Evolutionary conservation across 1,140 invertebrate genomes (phyloP), one percentile per base, ranked within the genome.

Genomic region (Mesaphorura yosii): DNA sequence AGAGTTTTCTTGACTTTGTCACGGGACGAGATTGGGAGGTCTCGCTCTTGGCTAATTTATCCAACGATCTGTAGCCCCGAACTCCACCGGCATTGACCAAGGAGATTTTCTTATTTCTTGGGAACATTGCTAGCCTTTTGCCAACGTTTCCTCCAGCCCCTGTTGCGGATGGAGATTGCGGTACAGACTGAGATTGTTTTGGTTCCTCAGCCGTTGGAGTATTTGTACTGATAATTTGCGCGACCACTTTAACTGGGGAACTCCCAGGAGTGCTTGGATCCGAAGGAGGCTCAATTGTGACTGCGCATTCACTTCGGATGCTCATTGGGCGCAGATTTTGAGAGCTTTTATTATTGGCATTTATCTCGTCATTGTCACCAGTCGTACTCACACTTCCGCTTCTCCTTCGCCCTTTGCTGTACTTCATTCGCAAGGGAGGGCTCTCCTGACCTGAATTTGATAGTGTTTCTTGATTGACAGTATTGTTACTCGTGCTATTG

Each of bases 21-120:
- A 55, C 48, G 14, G 20, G 19, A 29, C 46, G 41, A 46, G 40
- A 37, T 14, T 44, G 27, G 31, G 25, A 7, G 23, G 25, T 3
- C 6, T 41, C 37, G 22, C 44, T 10, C 22, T 40, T 37, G 25
- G 60, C 53, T 19, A 65, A 54, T 38, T 57, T 20, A 44, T 65
- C 64, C 1, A 65, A 44, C 4, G 60, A 63, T 45, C 55, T 49
- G 2, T 55, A 63, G 39, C 64, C 64, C 40, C 60, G 27, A 12
- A 63, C 49, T 34, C 25, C 5, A n/a, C 44, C 1, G 40, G 38
- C 15, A 48, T 44, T 29, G 44, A 20, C 26, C 2, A 59, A 19
- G 20, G 53, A 55, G 3, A 55, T 22, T 51, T 59, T 62, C 25
- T 57, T 53, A 20, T 22, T 48, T n/a, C 45, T 42, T 17, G 50